Evolutionary conservation across 2,113 vertebrate species (phyloP).

Genomic region (Arizona elegans): DNA sequence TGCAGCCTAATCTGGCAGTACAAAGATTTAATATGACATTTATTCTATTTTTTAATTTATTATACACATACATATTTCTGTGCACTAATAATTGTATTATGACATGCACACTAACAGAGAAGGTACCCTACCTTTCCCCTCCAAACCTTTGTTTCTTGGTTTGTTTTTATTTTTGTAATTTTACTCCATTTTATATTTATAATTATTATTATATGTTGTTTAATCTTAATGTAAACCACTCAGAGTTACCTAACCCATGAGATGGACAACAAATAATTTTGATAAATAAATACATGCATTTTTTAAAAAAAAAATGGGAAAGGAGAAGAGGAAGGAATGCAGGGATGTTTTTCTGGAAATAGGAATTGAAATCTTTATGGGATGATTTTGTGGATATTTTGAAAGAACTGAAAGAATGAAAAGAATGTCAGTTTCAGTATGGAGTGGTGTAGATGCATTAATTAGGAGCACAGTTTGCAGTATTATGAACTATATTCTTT

Average conservation of each 20-base stretch:
- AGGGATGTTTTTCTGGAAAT: not conserved
- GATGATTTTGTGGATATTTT: not conserved
- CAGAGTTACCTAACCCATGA: not conserved
- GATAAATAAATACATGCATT: not conserved
- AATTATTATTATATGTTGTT: not conserved
- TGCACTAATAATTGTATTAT: not conserved
- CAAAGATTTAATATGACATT: not conserved
- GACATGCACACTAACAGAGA: not conserved
- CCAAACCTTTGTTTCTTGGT: not conserved
- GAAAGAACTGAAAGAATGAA: not conserved
- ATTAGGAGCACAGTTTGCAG: not conserved
- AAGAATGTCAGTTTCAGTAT: not conserved
- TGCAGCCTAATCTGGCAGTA: not conserved
- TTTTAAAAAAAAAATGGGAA: not conserved
- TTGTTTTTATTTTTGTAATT: not conserved
- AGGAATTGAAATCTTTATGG: not conserved
- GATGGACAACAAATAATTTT: not conserved
- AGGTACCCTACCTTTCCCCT: not conserved
- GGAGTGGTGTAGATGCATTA: not conserved
- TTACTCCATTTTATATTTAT: not conserved
- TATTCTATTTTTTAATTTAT: not conserved
- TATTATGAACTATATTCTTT: not conserved
- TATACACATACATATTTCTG: not conserved
- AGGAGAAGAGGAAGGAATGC: no score
- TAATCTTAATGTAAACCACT: not conserved